A percentile compares a stretch with the other conserved stretches of the same genome.
Conservation (phyloP, 2,797 vertebrate genomes). For the Erithacus rubecula region DNA sequence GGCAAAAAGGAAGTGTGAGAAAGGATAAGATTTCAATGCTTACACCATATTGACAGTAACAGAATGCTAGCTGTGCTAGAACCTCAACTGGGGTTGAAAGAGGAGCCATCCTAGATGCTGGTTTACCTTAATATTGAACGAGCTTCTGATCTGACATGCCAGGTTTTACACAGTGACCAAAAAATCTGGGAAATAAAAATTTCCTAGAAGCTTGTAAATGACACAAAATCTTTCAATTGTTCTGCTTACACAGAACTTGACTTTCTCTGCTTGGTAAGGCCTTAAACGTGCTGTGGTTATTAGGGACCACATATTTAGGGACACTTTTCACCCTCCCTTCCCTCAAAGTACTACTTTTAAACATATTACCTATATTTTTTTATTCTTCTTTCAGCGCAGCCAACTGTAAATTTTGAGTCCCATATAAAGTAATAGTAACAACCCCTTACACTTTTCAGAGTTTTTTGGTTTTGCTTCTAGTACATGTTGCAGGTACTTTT, state of each 20-base stretch:
- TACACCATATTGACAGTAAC: not conserved
- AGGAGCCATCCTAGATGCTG: not conserved
- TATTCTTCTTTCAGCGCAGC: not conserved
- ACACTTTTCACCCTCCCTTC: not conserved
- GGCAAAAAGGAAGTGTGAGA: not conserved
- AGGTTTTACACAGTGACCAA: not conserved
- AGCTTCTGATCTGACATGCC: not conserved
- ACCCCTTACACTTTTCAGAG: accelerated
- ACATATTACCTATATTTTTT: not conserved
- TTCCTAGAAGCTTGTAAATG: not conserved
- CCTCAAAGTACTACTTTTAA: not conserved
- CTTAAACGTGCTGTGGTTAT: not conserved
- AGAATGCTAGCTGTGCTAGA: not conserved
- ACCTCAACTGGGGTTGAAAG: not conserved
- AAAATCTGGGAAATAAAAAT: not conserved
- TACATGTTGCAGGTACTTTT: accelerated
- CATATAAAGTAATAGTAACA: not conserved
- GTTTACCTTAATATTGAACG: not conserved
- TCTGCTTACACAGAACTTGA: not conserved
- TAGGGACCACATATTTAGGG: not conserved
- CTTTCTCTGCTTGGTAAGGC: not conserved
- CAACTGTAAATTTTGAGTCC: not conserved
- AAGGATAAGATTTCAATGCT: not conserved
- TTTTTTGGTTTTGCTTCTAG: not conserved
- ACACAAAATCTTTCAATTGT: not conserved